Base-by-base conservation (phyloP, 2,888 invertebrate genomes). In the Anthrax anthrax region DNA sequence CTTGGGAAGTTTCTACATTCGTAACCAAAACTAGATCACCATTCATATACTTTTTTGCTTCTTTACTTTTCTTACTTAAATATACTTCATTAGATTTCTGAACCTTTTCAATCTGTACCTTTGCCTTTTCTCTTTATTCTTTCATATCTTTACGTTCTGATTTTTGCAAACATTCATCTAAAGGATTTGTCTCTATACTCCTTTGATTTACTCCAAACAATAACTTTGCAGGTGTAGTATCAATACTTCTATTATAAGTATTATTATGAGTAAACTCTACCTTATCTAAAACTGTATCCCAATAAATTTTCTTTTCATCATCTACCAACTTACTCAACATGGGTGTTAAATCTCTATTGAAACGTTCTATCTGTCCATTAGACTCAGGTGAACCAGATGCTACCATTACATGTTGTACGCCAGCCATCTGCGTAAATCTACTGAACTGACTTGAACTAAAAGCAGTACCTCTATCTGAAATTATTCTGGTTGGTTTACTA, bases 151-250 rank as follows among this genome's bases (percentile, higher is more conserved):
- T 8, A 6, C 23, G 4, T 23, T 23, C 8, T 8, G 4, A 8
- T 6, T 23, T 8, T 6, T 23, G 4, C 23, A 23, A 23, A 6
- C 4, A 4, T 23, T 23, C 23, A 8, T 23, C 23, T 8, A 23
- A 8, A 8, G 8, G 23, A 23, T 23, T 23, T 6, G 23, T 23
- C 8, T 23, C 23, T 6, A 23, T 6, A 16, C 56, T 56, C 38
- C 51, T 47, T 42, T 60, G 59, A 43, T 53, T 38, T 9, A 56
- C 42, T 2, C 59, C 59, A 42, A 55, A 58, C 23, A 60, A 44
- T 18, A 57, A 37, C 37, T 44, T 52, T 50, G 54, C 51, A 1
- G 59, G 57, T 2, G 56, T 54, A 40, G 58, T 52, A 4, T 54
- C 51, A 13, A 57, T 54, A 9, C 54, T 43, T 44, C 55, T 55